Base-by-base conservation (phyloP, 2,113 vertebrate species). In the Chaetodon auriga region DNA sequence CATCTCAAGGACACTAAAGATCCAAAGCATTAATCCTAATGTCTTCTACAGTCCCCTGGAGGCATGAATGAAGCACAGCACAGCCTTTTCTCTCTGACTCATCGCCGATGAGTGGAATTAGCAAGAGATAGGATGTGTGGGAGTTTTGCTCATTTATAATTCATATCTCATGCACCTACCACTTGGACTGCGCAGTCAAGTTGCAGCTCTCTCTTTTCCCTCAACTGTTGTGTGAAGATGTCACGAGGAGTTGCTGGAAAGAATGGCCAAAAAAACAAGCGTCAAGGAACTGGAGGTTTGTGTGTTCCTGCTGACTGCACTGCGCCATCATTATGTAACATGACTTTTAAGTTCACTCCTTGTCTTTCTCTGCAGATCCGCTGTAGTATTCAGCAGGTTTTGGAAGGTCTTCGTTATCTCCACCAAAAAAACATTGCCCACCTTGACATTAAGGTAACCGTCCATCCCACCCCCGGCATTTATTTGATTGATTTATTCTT, bases 201-300 rank as follows among this genome's bases (percentile, higher is more conserved):
- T 80, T 69, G 6, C 57, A 62, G 65, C 35, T 43, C 9, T 11
- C 11, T n/a, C 23, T 65, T 16, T 84, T 66, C 63, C 88, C 91
- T 94, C 73, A 93, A 93, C 82, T 58, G 4, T 53, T 75, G 54
- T 75, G 55, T 75, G 35, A 94, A 99, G 98, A 84, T 99, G 97
- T 82, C 95, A 97, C 72, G 97, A 97, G 71, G 97, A 99, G 78
- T 82, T 99, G 75, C 94, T 99, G 87, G 97, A 99, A 48, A 95
- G 97, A 85, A 94, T 99, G 91, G 95, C 92, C 45, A 97, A 95
- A 90, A 98, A 97, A 87, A 92, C 96, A 68, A 94, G 94, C 0
- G 95, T 98, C 64, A 95, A 95, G 38, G 98, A 99, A 89, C 94
- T 95, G 0, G 97, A 99, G 97, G 98, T 99, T 88, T 89, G 97